Percentiles rank a stretch among this genome's conserved stretches.
These are phyloP conservation scores for Chlamydotis undulata DNA, from an alignment of 2,113 vertebrate genomes.

Conservation along the genomic window DNA sequence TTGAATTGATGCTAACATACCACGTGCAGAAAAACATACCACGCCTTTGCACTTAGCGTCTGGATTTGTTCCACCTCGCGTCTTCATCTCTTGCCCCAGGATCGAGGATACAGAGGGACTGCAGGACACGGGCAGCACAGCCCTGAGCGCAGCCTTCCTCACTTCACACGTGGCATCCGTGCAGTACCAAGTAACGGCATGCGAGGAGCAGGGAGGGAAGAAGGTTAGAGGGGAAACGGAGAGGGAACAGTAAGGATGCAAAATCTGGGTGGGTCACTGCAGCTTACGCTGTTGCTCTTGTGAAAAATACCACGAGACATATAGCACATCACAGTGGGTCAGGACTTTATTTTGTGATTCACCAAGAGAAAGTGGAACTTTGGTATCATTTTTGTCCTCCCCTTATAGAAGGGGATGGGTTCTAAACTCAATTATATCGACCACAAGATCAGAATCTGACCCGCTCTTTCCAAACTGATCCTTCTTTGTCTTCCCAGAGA, in stretches of 20 bases:
- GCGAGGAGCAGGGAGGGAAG: background rate
- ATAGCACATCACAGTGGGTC: accelerated
- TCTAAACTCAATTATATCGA: background rate
- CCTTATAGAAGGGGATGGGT: background rate
- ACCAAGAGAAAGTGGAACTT: background rate
- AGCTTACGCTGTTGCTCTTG: background rate
- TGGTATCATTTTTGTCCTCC: background rate
- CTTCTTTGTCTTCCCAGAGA: background rate
- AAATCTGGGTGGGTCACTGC: background rate
- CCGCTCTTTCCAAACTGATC: background rate
- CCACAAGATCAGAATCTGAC: background rate
- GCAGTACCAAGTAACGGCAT: accelerated
- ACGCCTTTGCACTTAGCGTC: accelerated
- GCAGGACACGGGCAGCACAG: background rate
- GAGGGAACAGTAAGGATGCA: background rate
- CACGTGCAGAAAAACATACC: accelerated
- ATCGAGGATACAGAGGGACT: background rate
- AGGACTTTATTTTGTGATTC: background rate
- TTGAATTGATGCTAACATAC: background rate
- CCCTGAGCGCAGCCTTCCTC: background rate
- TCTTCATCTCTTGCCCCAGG: background rate
- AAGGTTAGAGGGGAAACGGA: no score
- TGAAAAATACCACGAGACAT: background rate
- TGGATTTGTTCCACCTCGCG: background rate
- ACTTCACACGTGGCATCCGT: accelerated